Conservation (phyloP, 23 tunicate genomes). For the Diplosoma virens region DNA sequence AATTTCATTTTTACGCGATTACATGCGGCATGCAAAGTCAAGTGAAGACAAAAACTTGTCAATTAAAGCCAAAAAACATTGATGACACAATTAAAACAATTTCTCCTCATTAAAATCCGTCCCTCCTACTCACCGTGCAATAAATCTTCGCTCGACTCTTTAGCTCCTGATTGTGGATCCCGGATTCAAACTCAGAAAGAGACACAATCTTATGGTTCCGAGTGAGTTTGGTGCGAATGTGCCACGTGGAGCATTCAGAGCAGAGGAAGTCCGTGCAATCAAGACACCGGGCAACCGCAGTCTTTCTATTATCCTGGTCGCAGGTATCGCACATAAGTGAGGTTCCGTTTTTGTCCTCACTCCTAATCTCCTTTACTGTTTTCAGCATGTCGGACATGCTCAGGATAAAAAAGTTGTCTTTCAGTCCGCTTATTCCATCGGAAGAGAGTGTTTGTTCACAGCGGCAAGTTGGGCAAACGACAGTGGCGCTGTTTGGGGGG, state of each 20-base stretch:
- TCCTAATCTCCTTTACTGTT: conserved; percentile 91
- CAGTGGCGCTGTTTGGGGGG: conserved; percentile 71
- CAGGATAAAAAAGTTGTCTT: conserved; percentile 82
- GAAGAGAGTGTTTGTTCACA: conserved; percentile 67
- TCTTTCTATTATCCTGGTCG: conserved; percentile 77
- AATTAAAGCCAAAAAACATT: no score
- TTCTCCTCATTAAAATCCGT: not conserved
- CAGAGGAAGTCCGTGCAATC: conserved; percentile 96
- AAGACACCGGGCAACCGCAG: conserved; percentile 75
- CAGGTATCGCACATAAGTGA: conserved; percentile 95
- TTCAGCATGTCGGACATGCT: conserved; percentile 97
- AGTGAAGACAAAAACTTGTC: no score
- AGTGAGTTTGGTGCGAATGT: conserved; percentile 87
- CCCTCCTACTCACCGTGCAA: conserved; percentile 66
- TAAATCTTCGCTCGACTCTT: conserved; percentile 91
- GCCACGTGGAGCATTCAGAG: conserved; percentile 92
- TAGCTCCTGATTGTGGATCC: conserved; percentile 91
- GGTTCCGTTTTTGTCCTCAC: conserved; percentile 81
- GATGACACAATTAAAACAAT: not conserved
- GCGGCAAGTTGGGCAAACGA: conserved; percentile 91
- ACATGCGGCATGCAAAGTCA: no score
- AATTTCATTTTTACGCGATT: no score
- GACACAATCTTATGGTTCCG: conserved; percentile 86
- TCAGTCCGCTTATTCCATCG: conserved; percentile 76
- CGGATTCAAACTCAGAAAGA: conserved; percentile 83